Evolutionary conservation across 2,888 invertebrate genomes (phyloP).

Genomic region (Yponomeuta evonymella): DNA sequence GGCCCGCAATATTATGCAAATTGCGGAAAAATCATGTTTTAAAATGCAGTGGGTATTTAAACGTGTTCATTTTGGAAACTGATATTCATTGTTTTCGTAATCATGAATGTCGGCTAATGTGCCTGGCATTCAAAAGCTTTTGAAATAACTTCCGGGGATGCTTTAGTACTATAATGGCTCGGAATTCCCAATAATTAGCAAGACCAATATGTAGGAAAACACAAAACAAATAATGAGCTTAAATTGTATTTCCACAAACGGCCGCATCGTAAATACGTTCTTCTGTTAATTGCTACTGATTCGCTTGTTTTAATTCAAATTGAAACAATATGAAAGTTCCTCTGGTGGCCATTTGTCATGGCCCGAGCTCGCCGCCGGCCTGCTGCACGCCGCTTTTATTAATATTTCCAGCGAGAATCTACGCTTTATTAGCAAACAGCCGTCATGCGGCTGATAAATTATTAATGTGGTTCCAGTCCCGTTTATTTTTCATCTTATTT

Average conservation of each 20-base stretch:
- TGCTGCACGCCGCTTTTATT: slow-evolving; percentile 71
- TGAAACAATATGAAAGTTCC: slow-evolving; percentile 64
- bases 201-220: not conserved
- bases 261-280: slow-evolving; percentile 7
- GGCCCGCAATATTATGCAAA: slow-evolving; percentile 34
- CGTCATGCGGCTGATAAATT: slow-evolving; percentile 75
- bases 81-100: not conserved
- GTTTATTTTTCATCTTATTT: slow-evolving; percentile 29
- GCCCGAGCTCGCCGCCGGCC: slow-evolving; percentile 41
- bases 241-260: not conserved
- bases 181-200: not conserved
- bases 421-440: slow-evolving; percentile 76
- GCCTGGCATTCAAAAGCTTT: no score
- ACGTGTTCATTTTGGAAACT: not conserved
- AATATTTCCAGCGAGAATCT: slow-evolving; percentile 72
- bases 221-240: not conserved
- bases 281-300: slow-evolving; percentile 14
- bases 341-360: slow-evolving; percentile 69
- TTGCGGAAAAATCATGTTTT: slow-evolving; percentile 11
- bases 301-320: slow-evolving; percentile 43
- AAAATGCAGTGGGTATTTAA: not conserved
- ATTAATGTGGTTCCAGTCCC: slow-evolving; percentile 68
- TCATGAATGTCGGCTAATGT: not conserved
- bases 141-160: no score
- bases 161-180: not conserved